A percentile compares a stretch with the other conserved stretches of the same genome.
phyloP scores from a whole-genome alignment of 2,797 vertebrate species.

The Macrochelys suwanniensis region DNA sequence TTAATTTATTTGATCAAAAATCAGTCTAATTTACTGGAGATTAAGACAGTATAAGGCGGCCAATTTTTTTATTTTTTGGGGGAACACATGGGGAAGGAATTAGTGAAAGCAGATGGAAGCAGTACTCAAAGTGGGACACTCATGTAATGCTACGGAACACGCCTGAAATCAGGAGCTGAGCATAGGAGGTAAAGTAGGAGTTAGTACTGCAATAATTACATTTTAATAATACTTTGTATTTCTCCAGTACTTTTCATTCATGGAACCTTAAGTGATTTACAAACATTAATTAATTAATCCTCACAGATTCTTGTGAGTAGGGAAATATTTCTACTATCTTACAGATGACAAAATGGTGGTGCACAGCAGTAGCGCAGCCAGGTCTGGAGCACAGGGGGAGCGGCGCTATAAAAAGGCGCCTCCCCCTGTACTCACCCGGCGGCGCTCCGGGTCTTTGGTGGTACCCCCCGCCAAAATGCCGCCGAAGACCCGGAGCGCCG shows the following conservation, averaged over 20 bases:
- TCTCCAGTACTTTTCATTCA: neutral
- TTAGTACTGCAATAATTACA: neutral
- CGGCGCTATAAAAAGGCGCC: too few species aligned
- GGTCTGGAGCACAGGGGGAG: too few species aligned
- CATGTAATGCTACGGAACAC: neutral
- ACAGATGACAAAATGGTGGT: neutral
- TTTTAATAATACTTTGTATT: rapidly evolving
- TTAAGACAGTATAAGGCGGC: neutral
- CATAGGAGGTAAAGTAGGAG: neutral
- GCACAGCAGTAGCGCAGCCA: neutral
- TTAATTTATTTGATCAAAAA: slow-evolving; percentile 12
- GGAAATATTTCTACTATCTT: neutral
- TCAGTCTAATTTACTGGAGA: neutral
- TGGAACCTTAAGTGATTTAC: neutral
- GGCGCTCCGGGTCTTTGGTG: too few species aligned
- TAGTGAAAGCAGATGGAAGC: neutral
- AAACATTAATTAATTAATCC: neutral
- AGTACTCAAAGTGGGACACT: neutral
- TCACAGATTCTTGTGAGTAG: neutral
- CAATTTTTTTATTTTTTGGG: neutral
- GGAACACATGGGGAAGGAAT: neutral
- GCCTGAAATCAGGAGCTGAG: neutral
- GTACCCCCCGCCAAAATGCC: too few species aligned
- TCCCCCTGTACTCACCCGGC: too few species aligned
- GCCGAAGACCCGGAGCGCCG: too few species aligned